Evolutionary conservation across 2,113 vertebrate genomes (phyloP).

Genomic region (Patagioenas fasciata): DNA sequence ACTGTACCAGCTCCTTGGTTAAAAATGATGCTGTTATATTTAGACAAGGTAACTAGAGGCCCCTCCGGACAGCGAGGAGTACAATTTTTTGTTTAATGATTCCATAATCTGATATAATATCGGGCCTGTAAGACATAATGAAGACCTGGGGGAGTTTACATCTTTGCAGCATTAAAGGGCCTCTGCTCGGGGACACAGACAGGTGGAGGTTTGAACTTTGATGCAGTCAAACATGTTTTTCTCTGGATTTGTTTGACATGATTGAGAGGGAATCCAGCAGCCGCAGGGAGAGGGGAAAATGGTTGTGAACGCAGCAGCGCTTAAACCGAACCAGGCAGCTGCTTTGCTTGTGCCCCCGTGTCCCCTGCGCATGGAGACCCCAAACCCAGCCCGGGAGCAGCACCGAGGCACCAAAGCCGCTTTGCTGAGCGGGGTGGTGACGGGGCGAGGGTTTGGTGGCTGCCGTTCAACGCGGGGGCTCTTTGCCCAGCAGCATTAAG

Average conservation of each 20-base stretch:
- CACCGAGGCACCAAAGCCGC: background rate
- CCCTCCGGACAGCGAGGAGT: conserved; percentile 46
- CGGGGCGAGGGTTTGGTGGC: fast-evolving
- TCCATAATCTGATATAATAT: conserved; percentile 71
- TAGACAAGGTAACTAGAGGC: conserved; percentile 66
- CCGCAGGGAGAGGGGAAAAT: background rate
- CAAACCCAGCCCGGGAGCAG: no score
- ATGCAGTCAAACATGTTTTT: conserved; percentile 57
- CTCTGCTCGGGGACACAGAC: conserved; percentile 12
- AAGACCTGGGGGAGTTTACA: conserved; percentile 68
- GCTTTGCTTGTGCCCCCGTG: fast-evolving
- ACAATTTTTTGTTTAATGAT: conserved; percentile 71
- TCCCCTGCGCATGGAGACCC: no score
- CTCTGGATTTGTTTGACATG: conserved; percentile 54
- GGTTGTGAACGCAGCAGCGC: background rate
- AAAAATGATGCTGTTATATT: conserved; percentile 70
- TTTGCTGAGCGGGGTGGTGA: background rate
- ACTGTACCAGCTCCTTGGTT: conserved; percentile 12
- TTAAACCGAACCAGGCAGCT: background rate
- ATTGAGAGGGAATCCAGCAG: conserved; percentile 28
- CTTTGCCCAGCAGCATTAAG: fast-evolving
- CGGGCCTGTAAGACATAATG: conserved; percentile 67
- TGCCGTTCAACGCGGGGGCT: fast-evolving
- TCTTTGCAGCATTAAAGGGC: conserved; percentile 58
- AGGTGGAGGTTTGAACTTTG: conserved; percentile 63